phyloP scores from a whole-genome alignment of 1,140 invertebrate species.

The Spodoptera litura region DNA sequence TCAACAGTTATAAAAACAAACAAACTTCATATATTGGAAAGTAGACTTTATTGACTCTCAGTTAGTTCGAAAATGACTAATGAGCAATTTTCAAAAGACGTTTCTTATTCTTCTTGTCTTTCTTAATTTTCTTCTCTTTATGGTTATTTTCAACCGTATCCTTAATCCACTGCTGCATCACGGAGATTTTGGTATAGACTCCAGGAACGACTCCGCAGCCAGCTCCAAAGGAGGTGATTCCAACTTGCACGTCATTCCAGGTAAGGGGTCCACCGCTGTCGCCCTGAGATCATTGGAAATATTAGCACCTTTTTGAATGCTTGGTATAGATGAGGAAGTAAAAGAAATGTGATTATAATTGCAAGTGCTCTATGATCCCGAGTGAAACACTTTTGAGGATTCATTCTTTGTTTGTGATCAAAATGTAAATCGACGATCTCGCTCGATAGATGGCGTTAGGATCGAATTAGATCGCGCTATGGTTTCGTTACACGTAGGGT shows the following conservation, averaged over 20 bases:
- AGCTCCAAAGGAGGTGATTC: slow-evolving; percentile 83
- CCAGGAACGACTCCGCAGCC: slow-evolving; percentile 86
- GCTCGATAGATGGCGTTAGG: too few relatives aligned
- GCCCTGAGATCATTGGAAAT: slow-evolving; percentile 78
- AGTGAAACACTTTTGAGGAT: too few relatives aligned
- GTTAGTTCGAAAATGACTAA: background rate
- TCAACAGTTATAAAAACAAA: too few relatives aligned
- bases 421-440: too few relatives aligned
- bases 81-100: background rate
- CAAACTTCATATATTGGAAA: too few relatives aligned
- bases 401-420: too few relatives aligned
- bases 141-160: slow-evolving; percentile 36
- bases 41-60: too few relatives aligned
- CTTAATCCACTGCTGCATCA: slow-evolving; percentile 62
- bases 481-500: too few relatives aligned
- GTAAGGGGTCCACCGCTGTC: slow-evolving; percentile 89
- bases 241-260: slow-evolving; percentile 60
- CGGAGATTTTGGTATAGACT: slow-evolving; percentile 85
- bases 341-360: too few relatives aligned
- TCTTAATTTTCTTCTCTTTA: background rate
- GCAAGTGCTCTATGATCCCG: too few relatives aligned
- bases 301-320: background rate
- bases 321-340: too few relatives aligned
- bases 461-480: too few relatives aligned
- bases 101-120: background rate